Conservation (phyloP, 2,888 invertebrate species). For the Dasysyrphus tricinctus region DNA sequence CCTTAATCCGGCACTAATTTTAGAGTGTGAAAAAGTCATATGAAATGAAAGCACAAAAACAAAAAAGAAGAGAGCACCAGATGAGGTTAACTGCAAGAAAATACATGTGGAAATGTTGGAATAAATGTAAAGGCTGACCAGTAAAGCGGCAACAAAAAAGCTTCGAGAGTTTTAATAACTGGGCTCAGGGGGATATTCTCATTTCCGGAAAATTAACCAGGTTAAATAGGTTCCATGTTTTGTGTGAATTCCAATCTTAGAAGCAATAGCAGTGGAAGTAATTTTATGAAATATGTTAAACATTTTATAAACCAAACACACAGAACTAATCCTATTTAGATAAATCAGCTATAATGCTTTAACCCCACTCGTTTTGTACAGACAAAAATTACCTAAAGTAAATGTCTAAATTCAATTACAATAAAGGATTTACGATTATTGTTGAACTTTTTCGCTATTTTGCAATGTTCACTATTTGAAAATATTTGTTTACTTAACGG, state of each 20-base stretch:
- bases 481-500: too few relatives aligned
- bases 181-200: slow-evolving; percentile 51
- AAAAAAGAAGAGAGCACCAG: slow-evolving; percentile 31
- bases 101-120: slow-evolving; percentile 15
- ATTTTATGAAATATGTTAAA: background rate
- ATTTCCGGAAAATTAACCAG: slow-evolving; percentile 71
- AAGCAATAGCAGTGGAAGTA: background rate
- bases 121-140: background rate
- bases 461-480: too few relatives aligned
- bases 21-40: background rate
- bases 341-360: too few relatives aligned
- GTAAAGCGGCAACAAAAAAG: slow-evolving; percentile 9
- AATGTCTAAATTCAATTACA: too few relatives aligned
- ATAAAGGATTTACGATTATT: too few relatives aligned
- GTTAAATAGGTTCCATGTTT: slow-evolving; percentile 7
- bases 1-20: background rate
- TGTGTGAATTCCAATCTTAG: background rate
- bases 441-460: too few relatives aligned
- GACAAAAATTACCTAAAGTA: too few relatives aligned
- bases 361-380: too few relatives aligned
- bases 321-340: too few relatives aligned
- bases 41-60: slow-evolving; percentile 3
- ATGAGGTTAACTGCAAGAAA: slow-evolving; percentile 65
- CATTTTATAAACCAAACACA: background rate
- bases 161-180: slow-evolving; percentile 55